Conservation (phyloP, 2,797 vertebrate species). For the Girardinus metallicus region DNA sequence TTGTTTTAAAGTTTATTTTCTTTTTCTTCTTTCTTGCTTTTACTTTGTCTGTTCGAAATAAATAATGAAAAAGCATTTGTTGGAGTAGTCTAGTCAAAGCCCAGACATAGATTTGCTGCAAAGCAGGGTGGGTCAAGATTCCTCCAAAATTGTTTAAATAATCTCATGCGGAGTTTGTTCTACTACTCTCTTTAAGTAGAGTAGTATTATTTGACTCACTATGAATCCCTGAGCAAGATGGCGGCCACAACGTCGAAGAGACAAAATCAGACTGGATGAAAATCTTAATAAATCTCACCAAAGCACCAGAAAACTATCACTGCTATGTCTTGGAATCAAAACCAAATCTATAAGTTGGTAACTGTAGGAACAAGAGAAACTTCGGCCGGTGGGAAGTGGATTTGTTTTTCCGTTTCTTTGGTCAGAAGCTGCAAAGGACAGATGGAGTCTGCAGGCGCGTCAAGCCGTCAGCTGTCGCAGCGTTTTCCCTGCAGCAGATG, state of each 20-base stretch:
- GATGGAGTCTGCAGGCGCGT: constrained; percentile 32
- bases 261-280: neutral
- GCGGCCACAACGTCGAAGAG: neutral
- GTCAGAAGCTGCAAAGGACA: constrained; percentile 18
- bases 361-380: neutral
- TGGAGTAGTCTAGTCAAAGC: neutral
- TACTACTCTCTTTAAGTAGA: neutral
- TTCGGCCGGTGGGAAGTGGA: constrained; percentile 7
- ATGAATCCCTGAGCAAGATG: neutral
- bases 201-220: neutral
- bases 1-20: no score
- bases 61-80: no score
- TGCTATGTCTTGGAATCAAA: neutral
- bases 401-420: constrained; percentile 10
- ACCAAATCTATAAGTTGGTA: neutral
- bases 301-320: neutral
- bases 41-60: no score
- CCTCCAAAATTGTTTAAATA: neutral
- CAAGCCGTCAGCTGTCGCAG: constrained; percentile 24
- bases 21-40: no score
- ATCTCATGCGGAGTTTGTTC: neutral
- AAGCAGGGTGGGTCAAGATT: neutral
- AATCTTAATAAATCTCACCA: neutral
- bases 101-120: neutral
- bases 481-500: constrained; percentile 32